Evolutionary conservation across 1,140 invertebrate species (phyloP).

Genomic region (Mactra quadrangularis): DNA sequence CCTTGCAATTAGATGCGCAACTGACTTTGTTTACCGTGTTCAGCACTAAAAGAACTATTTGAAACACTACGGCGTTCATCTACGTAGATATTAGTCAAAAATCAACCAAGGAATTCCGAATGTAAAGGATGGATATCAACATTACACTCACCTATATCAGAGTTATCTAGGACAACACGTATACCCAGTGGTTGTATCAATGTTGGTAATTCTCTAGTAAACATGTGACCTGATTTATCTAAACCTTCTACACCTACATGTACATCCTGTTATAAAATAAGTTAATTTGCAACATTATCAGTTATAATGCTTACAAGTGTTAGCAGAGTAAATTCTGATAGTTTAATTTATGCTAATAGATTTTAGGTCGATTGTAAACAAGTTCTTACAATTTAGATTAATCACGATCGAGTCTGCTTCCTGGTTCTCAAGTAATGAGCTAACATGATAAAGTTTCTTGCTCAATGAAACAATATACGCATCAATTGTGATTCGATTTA

Average conservation of each 20-base stretch:
- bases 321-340: not conserved
- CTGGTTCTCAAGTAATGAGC: not conserved
- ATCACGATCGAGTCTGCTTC: not conserved
- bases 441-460: not conserved
- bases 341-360: too few relatives aligned
- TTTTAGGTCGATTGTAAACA: not conserved
- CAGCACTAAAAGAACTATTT: too few relatives aligned
- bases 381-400: not conserved
- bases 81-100: too few relatives aligned
- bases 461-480: too few relatives aligned
- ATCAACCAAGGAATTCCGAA: too few relatives aligned
- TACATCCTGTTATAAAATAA: conserved; percentile 8
- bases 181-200: conserved; percentile 18
- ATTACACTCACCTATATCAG: conserved; percentile 1
- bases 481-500: too few relatives aligned
- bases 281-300: not conserved
- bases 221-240: conserved; percentile 10
- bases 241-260: not conserved
- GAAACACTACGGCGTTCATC: too few relatives aligned
- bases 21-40: too few relatives aligned
- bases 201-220: not conserved
- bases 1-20: too few relatives aligned
- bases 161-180: not conserved
- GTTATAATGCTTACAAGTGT: not conserved
- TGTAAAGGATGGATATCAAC: too few relatives aligned